phyloP scores from a whole-genome alignment of 2,113 vertebrate genomes.

The Pygoscelis antarcticus region DNA sequence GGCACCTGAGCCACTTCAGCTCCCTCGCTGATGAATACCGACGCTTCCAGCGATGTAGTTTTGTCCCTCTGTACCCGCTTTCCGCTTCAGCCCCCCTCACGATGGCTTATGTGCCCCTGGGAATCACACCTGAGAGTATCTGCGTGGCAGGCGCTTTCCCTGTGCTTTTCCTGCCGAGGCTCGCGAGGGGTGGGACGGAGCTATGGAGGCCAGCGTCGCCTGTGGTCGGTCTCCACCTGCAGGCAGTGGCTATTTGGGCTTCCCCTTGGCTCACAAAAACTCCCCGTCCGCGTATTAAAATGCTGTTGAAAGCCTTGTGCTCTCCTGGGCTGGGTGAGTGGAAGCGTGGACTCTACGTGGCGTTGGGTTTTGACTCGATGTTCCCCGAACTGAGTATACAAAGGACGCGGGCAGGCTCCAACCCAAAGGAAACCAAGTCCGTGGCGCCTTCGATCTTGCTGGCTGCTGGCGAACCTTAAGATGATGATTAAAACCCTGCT shows the following conservation, averaged over 20 bases:
- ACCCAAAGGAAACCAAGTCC: accelerated
- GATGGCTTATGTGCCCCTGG: background rate
- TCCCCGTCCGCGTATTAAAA: accelerated
- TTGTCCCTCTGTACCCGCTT: background rate
- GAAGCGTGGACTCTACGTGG: accelerated
- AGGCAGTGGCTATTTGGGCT: background rate
- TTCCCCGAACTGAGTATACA: accelerated
- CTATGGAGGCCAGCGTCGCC: background rate
- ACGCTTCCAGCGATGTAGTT: accelerated
- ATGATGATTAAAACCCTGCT: accelerated
- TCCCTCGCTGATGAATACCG: background rate
- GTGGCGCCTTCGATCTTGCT: accelerated
- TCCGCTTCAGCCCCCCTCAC: background rate
- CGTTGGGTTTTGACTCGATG: accelerated
- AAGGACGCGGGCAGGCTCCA: background rate
- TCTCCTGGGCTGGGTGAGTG: background rate
- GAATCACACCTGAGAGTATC: accelerated
- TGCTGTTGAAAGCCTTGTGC: accelerated
- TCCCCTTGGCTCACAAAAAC: background rate
- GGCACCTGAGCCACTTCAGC: background rate
- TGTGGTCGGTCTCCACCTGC: no score
- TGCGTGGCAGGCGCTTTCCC: accelerated
- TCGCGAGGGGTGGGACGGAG: background rate
- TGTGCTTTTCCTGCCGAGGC: background rate
- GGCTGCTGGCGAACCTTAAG: background rate